Conservation (phyloP, 2,113 vertebrate species). For the Ochotona curzoniae region DNA sequence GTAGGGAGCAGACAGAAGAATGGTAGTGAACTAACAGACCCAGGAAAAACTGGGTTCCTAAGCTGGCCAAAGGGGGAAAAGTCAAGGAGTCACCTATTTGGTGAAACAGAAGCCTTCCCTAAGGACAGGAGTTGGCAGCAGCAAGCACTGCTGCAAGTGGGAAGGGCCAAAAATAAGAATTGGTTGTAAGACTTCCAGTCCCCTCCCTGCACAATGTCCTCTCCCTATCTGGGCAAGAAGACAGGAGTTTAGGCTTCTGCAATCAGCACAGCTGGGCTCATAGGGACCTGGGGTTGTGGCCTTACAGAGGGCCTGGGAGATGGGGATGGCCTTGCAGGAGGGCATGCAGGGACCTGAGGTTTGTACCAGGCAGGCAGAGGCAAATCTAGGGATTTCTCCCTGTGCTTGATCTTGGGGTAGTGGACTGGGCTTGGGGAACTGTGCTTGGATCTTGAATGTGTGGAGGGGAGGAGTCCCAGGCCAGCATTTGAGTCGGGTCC, state of each 20-base stretch:
- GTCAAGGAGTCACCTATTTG: neutral
- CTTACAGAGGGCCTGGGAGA: too few species aligned
- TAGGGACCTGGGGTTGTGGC: too few species aligned
- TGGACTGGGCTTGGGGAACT: too few species aligned
- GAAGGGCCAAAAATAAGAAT: neutral
- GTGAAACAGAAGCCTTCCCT: neutral
- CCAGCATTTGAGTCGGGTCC: too few species aligned
- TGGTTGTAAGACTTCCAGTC: neutral
- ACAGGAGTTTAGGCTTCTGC: neutral
- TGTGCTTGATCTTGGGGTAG: too few species aligned
- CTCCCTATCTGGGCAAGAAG: neutral
- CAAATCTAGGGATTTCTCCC: too few species aligned
- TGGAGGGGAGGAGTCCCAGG: too few species aligned
- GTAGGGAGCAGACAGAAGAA: neutral
- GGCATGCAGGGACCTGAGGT: too few species aligned
- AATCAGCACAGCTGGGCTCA: too few species aligned
- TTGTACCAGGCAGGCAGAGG: too few species aligned
- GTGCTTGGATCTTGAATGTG: too few species aligned
- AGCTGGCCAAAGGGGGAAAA: neutral
- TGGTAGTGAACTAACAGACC: neutral
- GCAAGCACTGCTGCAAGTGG: neutral
- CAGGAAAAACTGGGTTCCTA: conserved; percentile 10
- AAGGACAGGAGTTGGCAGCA: neutral
- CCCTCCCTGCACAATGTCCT: neutral
- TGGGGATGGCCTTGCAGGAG: too few species aligned